Evolutionary conservation across 2,113 vertebrate species (phyloP), one percentile per base, ranked within the genome.

Genomic region (Halcyon malimbica): DNA sequence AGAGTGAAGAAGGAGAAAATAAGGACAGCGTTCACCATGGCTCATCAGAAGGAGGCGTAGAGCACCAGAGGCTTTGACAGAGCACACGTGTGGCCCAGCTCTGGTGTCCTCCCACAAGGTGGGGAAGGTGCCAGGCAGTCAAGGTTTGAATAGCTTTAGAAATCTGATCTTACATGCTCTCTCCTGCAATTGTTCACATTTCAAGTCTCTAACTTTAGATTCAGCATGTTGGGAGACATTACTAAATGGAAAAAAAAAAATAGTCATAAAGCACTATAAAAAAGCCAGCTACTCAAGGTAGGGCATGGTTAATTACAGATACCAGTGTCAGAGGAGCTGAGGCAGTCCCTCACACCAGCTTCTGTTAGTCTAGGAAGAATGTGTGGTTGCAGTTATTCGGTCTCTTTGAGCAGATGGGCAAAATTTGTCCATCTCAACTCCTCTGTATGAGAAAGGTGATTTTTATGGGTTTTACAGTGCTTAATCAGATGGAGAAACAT

Each of bases 41-140:
- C 12, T 93, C 31, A 81, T 44, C 59, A 74, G 37, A 64, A 65
- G 46, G 10, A 77, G 33, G 10, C 7, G 2, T 6, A 35, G 26
- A 80, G 7, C 23, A 29, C 4, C 13, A 50, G 39, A 73, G 23
- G 18, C 33, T 65, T 76, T 0, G 0, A 48, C 12, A 51, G 39
- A 53, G 20, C 3, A 16, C 23, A 2, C 1, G 4, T 39, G 15
- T 88, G 26, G 20, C 35, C 48, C 2, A 0, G 20, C 20, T 35
- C 39, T 56, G 23, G 4, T 48, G 28, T 44, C 13, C 10, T 87
- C 24, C 60, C 16, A 3, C 0, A 1, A 50, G 24, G 7, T 24
- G 1, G 1, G 37, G 26, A 73, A 77, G 10, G 20, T 67, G 4
- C 13, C 77, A n/a, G 24, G 35, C 64, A 3, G 35, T 64, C 84